Evolutionary conservation across 1,140 invertebrate species (phyloP).

Genomic region (Hypothenemus hampei): DNA sequence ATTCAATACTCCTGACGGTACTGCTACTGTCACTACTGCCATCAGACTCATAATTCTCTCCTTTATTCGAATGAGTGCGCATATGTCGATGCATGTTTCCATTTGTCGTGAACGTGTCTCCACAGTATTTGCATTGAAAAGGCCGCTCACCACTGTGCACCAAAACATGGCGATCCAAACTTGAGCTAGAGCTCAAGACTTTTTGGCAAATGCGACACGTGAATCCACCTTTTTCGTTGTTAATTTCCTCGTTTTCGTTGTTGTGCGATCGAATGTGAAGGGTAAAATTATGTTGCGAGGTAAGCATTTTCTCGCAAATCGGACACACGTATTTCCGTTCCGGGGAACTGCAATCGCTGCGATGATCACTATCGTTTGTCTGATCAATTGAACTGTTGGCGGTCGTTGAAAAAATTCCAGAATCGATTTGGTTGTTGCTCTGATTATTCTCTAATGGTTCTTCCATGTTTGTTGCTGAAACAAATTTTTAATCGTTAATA

Average conservation of each 20-base stretch:
- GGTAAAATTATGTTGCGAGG: conserved; percentile 61
- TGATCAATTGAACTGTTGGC: conserved; percentile 34
- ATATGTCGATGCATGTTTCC: conserved; percentile 85
- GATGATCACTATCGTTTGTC: conserved; percentile 34
- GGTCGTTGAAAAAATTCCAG: conserved; percentile 41
- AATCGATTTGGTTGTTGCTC: conserved; percentile 37
- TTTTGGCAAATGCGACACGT: conserved; percentile 52
- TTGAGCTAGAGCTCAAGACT: conserved; percentile 69
- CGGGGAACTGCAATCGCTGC: conserved; percentile 40
- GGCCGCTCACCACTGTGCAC: conserved; percentile 71
- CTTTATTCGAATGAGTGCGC: conserved; percentile 59
- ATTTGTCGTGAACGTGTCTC: conserved; percentile 80
- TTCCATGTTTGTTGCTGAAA: conserved; percentile 41
- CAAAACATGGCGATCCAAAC: conserved; percentile 68
- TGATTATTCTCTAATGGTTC: conserved; percentile 29
- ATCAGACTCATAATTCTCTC: conserved; percentile 47
- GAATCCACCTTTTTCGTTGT: conserved; percentile 48
- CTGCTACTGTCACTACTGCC: conserved; percentile 43
- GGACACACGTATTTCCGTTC: conserved; percentile 55
- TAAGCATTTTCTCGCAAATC: conserved; percentile 57
- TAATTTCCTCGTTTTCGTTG: conserved; percentile 44
- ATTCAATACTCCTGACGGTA: conserved; percentile 41
- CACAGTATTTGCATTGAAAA: conserved; percentile 73
- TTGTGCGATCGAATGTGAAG: conserved; percentile 65
- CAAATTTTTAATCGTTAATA: not conserved